Percentiles rank a stretch among this genome's conserved stretches.
Conservation (phyloP, 2,888 invertebrate genomes). For the Dicranocentrus wangi region DNA sequence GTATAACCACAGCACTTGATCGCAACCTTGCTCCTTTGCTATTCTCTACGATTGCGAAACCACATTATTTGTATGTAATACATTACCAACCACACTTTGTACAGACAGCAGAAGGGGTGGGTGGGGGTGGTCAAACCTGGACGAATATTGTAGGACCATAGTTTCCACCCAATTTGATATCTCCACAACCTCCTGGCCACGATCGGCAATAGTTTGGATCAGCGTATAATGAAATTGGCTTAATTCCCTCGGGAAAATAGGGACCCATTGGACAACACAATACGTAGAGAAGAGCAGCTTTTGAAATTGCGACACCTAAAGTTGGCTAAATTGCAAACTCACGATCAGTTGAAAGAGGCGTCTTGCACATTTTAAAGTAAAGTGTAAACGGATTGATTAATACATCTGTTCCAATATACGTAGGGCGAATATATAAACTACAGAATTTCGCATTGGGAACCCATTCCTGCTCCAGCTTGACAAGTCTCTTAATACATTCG, state of each 20-base stretch:
- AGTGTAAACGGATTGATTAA: slow-evolving; percentile 75
- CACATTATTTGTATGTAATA: too few species aligned
- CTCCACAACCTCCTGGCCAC: slow-evolving; percentile 94
- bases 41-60: too few species aligned
- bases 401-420: slow-evolving; percentile 97
- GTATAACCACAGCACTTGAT: slow-evolving; percentile 97
- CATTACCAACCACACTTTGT: too few species aligned
- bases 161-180: slow-evolving; percentile 95
- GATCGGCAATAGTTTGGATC: slow-evolving; percentile 86
- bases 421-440: slow-evolving; percentile 96
- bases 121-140: slow-evolving; percentile 77
- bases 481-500: slow-evolving; percentile 86
- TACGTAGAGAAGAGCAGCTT: slow-evolving; percentile 91
- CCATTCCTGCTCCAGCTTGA: slow-evolving; percentile 97
- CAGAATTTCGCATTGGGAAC: slow-evolving; percentile 92
- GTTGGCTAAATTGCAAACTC: too few species aligned
- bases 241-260: slow-evolving; percentile 85
- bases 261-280: slow-evolving; percentile 94
- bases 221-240: slow-evolving; percentile 90
- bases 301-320: slow-evolving; percentile 90
- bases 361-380: too few species aligned
- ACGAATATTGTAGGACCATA: slow-evolving; percentile 90
- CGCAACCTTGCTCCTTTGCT: slow-evolving; percentile 87
- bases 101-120: too few species aligned
- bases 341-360: slow-evolving; percentile 67